These are phyloP conservation scores for Gymnoscopelus microlampas DNA, from an alignment of 2,797 vertebrate genomes.

Conservation along the genomic window DNA sequence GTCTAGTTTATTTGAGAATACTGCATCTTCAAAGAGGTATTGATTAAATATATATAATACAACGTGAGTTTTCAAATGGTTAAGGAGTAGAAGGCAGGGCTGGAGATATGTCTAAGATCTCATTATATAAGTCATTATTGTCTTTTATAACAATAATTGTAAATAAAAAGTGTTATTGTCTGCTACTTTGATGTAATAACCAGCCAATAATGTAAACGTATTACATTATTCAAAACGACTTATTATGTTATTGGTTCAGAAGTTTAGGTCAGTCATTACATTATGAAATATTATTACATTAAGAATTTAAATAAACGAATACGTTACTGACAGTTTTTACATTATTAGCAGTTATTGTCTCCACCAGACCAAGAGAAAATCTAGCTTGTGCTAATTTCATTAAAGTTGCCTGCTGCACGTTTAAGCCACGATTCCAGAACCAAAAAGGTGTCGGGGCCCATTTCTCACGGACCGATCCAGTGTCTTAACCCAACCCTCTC, in stretches of 20 bases:
- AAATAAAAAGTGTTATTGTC: slow-evolving; percentile 2
- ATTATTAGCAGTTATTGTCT: not conserved
- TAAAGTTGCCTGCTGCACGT: no score
- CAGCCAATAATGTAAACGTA: not conserved
- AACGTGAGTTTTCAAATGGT: not conserved
- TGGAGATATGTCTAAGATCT: not conserved
- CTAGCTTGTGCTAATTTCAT: no score
- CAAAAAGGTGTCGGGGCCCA: not conserved
- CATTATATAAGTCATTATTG: no score
- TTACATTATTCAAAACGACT: slow-evolving; percentile 5
- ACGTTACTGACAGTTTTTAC: slow-evolving; percentile 4
- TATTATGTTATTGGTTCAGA: slow-evolving; percentile 11
- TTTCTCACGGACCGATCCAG: not conserved
- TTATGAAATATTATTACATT: slow-evolving; percentile 3
- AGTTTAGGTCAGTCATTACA: slow-evolving; percentile 15
- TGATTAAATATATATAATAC: slow-evolving; percentile 11
- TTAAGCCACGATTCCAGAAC: not conserved
- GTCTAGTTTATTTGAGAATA: not conserved
- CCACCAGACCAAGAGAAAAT: no score
- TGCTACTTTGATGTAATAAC: not conserved
- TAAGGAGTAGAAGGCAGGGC: no score
- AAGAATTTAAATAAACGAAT: not conserved
- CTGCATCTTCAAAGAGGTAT: not conserved
- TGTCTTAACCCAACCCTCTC: slow-evolving; percentile 7
- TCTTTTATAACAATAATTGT: no score